These are phyloP conservation scores for Sula dactylatra DNA, from an alignment of 2,113 vertebrate species.

Conservation along the genomic window DNA sequence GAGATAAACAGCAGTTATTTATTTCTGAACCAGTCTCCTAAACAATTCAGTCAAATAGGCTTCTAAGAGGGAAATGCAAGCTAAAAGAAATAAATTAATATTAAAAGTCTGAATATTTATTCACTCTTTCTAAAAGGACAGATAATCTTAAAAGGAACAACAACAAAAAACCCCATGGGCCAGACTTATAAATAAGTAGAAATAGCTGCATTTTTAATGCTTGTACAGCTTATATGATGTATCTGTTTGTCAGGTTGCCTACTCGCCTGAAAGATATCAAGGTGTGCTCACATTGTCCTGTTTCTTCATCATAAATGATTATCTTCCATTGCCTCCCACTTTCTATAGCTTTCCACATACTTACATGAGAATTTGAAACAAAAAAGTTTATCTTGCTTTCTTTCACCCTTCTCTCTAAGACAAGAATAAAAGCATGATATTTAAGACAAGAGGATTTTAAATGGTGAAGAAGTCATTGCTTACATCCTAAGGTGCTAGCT, in stretches of 20 bases:
- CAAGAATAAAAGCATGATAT: conserved; percentile 9
- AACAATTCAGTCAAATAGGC: not conserved
- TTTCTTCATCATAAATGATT: not conserved
- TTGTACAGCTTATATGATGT: not conserved
- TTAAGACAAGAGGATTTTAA: not conserved
- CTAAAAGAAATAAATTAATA: not conserved
- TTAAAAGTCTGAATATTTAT: not conserved
- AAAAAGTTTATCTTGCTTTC: not conserved
- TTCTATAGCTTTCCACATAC: not conserved
- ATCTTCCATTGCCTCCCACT: not conserved
- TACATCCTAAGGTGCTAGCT: conserved; percentile 44
- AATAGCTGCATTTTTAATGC: not conserved
- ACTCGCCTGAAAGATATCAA: not conserved
- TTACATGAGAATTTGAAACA: not conserved
- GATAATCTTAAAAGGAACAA: not conserved
- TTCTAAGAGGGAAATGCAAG: not conserved
- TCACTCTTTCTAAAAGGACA: not conserved
- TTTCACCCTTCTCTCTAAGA: not conserved
- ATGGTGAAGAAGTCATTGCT: conserved; percentile 18
- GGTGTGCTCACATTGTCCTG: not conserved
- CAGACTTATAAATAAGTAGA: not conserved
- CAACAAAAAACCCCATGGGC: too few relatives aligned
- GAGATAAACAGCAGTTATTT: not conserved
- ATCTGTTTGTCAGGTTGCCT: not conserved
- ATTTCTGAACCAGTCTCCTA: not conserved